These are phyloP conservation scores for Brachyptera putata DNA, from an alignment of 2,888 invertebrate species.

Conservation along the genomic window DNA sequence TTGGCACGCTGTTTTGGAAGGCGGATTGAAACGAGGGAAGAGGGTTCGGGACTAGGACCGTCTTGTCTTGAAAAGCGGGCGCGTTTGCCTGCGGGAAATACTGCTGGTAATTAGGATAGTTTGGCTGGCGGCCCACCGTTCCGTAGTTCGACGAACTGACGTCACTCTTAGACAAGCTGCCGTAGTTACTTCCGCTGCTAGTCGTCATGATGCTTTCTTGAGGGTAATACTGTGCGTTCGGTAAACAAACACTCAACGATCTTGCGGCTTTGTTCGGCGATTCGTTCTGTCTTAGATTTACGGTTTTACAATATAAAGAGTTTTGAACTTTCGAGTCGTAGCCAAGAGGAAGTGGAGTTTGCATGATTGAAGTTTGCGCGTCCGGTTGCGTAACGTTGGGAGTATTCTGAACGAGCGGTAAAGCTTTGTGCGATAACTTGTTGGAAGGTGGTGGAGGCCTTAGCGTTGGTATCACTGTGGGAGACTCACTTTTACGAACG, in stretches of 20 bases:
- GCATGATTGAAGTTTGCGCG: too few relatives aligned
- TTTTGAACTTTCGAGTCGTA: slow-evolving; percentile 20
- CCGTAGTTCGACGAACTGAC: neutral
- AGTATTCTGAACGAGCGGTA: too few relatives aligned
- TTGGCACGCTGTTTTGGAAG: neutral
- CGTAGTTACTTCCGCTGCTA: neutral
- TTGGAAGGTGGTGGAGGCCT: slow-evolving; percentile 48
- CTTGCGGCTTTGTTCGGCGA: neutral
- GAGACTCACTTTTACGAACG: neutral
- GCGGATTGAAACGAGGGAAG: neutral
- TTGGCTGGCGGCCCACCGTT: too few relatives aligned
- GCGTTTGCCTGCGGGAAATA: neutral
- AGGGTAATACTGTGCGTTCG: neutral
- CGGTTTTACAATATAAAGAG: slow-evolving; percentile 26
- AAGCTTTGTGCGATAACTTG: slow-evolving; percentile 37
- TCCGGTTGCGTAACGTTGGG: too few relatives aligned
- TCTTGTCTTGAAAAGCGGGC: neutral
- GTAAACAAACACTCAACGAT: slow-evolving; percentile 25
- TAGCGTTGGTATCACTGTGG: slow-evolving; percentile 45
- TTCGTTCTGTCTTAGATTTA: slow-evolving; percentile 19
- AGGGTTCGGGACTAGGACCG: neutral
- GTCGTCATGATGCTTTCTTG: neutral
- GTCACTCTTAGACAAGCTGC: neutral
- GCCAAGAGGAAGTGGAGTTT: too few relatives aligned
- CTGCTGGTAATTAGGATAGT: too few relatives aligned